A percentile compares a stretch with the other conserved stretches of the same genome.
These are phyloP conservation scores for Gadopsis marmoratus DNA, from an alignment of 2,797 vertebrate genomes.

Conservation along the genomic window DNA sequence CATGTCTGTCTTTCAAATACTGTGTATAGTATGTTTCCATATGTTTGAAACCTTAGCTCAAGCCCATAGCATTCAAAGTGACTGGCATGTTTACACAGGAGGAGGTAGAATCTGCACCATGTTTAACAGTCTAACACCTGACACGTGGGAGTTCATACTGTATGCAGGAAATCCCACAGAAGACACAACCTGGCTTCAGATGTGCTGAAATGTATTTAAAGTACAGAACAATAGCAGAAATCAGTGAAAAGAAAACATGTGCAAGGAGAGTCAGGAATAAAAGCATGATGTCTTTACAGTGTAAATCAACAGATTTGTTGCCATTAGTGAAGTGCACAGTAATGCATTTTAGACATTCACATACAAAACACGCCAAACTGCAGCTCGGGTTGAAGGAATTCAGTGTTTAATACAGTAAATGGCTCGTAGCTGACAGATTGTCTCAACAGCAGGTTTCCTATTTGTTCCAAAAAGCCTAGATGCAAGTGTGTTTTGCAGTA, in stretches of 20 bases:
- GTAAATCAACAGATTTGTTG: conserved; percentile 65
- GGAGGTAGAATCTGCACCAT: not conserved
- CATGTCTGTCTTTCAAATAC: conserved; percentile 43
- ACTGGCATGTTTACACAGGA: conserved; percentile 70
- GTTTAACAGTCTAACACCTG: conserved; percentile 8
- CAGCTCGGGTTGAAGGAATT: conserved; percentile 54
- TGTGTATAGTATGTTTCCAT: conserved; percentile 35
- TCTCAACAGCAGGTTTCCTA: conserved; percentile 43
- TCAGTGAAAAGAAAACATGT: conserved; percentile 72
- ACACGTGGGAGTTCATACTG: not conserved
- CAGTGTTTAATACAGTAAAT: conserved; percentile 74
- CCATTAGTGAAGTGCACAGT: conserved; percentile 53
- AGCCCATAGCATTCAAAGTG: conserved; percentile 15
- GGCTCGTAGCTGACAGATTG: conserved; percentile 59
- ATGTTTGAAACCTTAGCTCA: conserved; percentile 31
- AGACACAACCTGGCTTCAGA: conserved; percentile 23
- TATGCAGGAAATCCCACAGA: not conserved
- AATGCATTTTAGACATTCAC: conserved; percentile 39
- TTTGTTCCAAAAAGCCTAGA: conserved; percentile 18
- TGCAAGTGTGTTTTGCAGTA: conserved; percentile 16
- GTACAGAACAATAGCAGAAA: conserved; percentile 55
- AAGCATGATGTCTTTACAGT: conserved; percentile 72
- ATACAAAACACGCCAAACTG: conserved; percentile 40
- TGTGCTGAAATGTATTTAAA: conserved; percentile 71
- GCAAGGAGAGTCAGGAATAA: conserved; percentile 69